phyloP scores from a whole-genome alignment of 2,113 vertebrate species.

The Phalacrocorax carbo region DNA sequence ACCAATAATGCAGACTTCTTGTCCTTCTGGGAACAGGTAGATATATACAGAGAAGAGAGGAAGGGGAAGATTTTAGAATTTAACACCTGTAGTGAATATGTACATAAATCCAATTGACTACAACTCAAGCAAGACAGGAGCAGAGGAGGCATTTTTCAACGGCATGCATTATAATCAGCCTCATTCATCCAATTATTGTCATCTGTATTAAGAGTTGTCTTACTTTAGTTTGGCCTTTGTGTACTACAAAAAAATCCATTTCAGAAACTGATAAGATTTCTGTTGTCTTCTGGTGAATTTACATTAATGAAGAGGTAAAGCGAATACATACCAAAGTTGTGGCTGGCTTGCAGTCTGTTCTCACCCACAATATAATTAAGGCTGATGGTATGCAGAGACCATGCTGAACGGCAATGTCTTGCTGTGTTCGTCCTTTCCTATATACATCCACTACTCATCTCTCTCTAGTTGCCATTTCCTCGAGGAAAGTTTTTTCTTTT shows the following conservation, averaged over 20 bases:
- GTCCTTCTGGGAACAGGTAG: neutral
- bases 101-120: neutral
- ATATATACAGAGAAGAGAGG: neutral
- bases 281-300: neutral
- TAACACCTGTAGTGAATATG: neutral
- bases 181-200: neutral
- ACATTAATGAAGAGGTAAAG: neutral
- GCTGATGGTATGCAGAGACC: neutral
- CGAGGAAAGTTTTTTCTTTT: neutral
- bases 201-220: neutral
- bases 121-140: neutral
- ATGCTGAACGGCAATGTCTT: neutral
- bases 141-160: neutral
- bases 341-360: neutral
- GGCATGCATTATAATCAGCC: neutral
- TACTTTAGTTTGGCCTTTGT: neutral
- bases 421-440: neutral
- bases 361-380: neutral
- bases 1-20: neutral
- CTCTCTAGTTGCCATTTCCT: neutral
- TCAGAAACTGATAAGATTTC: neutral
- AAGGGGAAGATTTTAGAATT: neutral
- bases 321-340: neutral
- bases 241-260: rapidly evolving
- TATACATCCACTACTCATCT: neutral